Percentiles rank a stretch among this genome's conserved stretches.
phyloP scores from a whole-genome alignment of 2,113 vertebrate species.

The Sylvietta virens region DNA sequence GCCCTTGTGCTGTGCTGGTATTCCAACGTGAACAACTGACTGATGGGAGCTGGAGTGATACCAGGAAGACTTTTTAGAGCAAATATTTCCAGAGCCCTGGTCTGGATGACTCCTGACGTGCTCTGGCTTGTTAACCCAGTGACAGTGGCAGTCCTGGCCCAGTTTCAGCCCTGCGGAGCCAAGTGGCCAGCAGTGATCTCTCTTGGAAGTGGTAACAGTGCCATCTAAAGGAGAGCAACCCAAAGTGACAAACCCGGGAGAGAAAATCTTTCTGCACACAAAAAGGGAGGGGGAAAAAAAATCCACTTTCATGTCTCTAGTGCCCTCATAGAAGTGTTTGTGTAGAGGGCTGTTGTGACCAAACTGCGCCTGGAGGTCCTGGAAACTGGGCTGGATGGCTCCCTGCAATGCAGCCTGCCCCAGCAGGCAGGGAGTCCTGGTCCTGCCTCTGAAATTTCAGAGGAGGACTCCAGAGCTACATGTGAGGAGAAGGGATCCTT shows the following conservation, averaged over 20 bases:
- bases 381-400: not conserved
- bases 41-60: not conserved
- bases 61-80: not conserved
- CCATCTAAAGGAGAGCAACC: slow-evolving; percentile 63
- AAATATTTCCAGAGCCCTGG: not conserved
- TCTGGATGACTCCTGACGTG: not conserved
- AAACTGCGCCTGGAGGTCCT: not conserved
- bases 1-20: not conserved
- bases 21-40: not conserved
- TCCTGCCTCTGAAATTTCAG: not conserved
- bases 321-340: not conserved
- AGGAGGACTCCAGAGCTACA: not conserved
- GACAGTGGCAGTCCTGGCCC: not conserved
- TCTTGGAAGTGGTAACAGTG: slow-evolving; percentile 28
- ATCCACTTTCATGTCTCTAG: not conserved
- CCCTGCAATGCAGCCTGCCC: not conserved
- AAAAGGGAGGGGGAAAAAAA: not conserved
- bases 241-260: not conserved
- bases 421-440: accelerated
- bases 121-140: not conserved
- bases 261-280: not conserved
- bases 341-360: not conserved
- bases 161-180: not conserved
- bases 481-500: not conserved
- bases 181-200: not conserved